Evolutionary conservation across 2,113 vertebrate genomes (phyloP).

Genomic region (Rhadina sibilatrix): DNA sequence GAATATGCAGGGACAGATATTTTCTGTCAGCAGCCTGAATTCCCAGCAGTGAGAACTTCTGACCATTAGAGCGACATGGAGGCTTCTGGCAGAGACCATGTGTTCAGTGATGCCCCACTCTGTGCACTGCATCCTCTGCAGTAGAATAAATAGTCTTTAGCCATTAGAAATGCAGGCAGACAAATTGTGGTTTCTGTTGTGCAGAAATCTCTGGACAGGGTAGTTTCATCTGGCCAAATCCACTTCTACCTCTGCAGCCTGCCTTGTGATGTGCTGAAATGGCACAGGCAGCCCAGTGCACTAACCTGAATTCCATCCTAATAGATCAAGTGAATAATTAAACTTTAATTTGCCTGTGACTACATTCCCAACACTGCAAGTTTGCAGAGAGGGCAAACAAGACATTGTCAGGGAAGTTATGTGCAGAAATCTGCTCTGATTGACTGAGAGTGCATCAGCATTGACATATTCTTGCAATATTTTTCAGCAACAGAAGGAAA

Average conservation of each 20-base stretch:
- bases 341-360: slow-evolving; percentile 9
- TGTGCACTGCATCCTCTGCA: background rate
- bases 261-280: background rate
- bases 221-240: background rate
- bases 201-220: background rate
- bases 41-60: background rate
- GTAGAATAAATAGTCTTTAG: background rate
- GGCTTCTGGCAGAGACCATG: background rate
- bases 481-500: background rate
- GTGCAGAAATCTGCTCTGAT: slow-evolving; percentile 1
- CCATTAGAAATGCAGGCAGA: background rate
- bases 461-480: background rate
- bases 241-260: background rate
- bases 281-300: background rate
- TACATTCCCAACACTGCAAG: background rate
- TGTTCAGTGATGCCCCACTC: background rate
- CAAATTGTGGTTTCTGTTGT: background rate
- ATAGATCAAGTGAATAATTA: background rate
- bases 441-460: background rate
- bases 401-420: background rate
- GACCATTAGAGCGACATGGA: background rate
- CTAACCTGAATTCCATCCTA: background rate
- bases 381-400: background rate
- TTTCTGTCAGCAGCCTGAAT: background rate
- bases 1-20: background rate